These are phyloP conservation scores for Tenualosa ilisha DNA, from an alignment of 2,797 vertebrate genomes.

Conservation along the genomic window DNA sequence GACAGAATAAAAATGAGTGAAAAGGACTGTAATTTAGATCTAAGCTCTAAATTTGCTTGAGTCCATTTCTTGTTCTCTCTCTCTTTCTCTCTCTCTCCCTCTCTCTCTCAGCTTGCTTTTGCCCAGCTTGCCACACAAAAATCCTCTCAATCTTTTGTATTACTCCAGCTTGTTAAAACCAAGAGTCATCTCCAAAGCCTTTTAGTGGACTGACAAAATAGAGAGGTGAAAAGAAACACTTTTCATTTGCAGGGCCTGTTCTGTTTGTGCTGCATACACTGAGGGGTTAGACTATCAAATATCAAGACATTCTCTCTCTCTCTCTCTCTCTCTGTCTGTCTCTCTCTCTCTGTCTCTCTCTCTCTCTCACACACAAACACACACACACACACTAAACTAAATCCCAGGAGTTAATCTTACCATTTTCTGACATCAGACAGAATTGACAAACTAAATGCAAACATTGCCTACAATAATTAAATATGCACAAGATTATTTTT, in stretches of 20 bases:
- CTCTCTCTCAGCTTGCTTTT: neutral
- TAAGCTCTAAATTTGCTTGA: slow-evolving; percentile 27
- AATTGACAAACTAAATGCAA: neutral
- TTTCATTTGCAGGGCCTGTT: neutral
- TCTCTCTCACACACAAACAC: too few relatives aligned
- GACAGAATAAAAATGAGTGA: slow-evolving; percentile 29
- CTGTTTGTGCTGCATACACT: neutral
- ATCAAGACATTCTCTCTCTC: neutral
- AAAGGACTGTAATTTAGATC: slow-evolving; percentile 40
- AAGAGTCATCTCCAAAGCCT: slow-evolving; percentile 21
- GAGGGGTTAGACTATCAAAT: neutral
- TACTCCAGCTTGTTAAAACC: slow-evolving; percentile 16
- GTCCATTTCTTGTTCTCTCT: neutral
- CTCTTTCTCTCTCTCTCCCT: neutral
- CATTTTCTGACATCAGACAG: neutral
- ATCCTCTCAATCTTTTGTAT: slow-evolving; percentile 24
- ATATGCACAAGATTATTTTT: neutral
- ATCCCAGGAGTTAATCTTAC: neutral
- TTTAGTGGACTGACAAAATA: neutral
- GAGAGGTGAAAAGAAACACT: neutral
- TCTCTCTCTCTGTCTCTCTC: too few relatives aligned
- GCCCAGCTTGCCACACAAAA: neutral
- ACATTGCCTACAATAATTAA: neutral
- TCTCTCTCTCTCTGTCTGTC: too few relatives aligned
- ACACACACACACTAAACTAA: neutral